These are phyloP conservation scores for Penaeus chinensis DNA, from an alignment of 1,140 invertebrate species.

Conservation along the genomic window DNA sequence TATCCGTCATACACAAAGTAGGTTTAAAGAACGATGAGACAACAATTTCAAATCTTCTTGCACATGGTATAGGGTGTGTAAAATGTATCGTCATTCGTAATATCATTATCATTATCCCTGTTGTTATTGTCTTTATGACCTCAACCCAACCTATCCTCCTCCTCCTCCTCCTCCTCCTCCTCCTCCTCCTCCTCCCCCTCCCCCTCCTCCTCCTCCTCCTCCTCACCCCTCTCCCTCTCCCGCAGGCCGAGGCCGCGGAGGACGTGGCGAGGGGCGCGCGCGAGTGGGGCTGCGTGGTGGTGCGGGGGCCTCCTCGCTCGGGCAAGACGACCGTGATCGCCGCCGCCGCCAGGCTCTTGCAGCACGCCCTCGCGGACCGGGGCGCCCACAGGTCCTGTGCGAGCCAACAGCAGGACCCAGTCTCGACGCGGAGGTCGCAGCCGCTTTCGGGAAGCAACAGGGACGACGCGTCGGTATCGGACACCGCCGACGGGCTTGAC, in stretches of 20 bases:
- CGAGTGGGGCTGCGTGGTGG: conserved; percentile 31
- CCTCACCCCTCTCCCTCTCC: not conserved
- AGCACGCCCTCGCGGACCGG: not conserved
- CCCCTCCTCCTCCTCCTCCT: too few relatives aligned
- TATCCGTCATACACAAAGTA: too few relatives aligned
- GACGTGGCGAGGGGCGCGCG: conserved; percentile 11
- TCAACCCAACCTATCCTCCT: too few relatives aligned
- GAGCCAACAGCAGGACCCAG: not conserved
- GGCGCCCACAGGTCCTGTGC: not conserved
- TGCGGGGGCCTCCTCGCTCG: conserved; percentile 43
- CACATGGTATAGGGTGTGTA: too few relatives aligned
- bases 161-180: too few relatives aligned
- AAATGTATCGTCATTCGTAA: too few relatives aligned
- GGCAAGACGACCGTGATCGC: conserved; percentile 50
- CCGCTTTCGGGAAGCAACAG: not conserved
- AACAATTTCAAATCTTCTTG: too few relatives aligned
- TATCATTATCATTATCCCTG: too few relatives aligned
- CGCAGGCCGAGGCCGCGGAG: conserved; percentile 37
- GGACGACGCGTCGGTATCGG: conserved; percentile 1
- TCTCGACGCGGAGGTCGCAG: not conserved
- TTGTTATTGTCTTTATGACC: too few relatives aligned
- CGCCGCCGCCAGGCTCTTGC: conserved; percentile 27
- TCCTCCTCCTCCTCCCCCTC: too few relatives aligned
- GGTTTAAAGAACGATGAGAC: too few relatives aligned
- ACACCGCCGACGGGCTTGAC: conserved; percentile 17